These are phyloP conservation scores for Stenchaetothrips biformis DNA, from an alignment of 2,888 invertebrate genomes.

Conservation along the genomic window DNA sequence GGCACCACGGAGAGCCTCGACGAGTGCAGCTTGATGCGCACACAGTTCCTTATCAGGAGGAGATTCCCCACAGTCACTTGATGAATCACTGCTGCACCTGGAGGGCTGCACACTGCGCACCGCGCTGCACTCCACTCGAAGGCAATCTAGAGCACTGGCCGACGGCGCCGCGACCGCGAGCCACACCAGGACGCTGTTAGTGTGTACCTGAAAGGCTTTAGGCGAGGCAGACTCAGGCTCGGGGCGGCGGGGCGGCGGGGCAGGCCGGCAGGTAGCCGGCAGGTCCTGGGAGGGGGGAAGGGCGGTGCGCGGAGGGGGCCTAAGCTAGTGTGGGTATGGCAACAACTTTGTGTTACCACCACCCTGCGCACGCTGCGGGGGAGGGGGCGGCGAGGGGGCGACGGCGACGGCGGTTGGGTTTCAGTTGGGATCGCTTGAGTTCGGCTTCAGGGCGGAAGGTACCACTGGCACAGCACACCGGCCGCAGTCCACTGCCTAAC, in stretches of 20 bases:
- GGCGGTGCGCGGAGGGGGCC: not conserved
- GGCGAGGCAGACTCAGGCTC: no score
- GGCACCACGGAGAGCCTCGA: not conserved
- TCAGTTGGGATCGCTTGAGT: no score
- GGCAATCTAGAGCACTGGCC: not conserved
- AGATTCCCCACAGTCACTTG: not conserved
- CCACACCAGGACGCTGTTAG: not conserved
- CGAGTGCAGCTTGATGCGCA: not conserved
- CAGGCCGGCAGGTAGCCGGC: not conserved
- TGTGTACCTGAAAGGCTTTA: conserved; percentile 15
- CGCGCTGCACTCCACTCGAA: not conserved
- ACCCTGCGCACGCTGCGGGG: not conserved
- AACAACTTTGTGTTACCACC: not conserved
- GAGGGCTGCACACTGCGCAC: not conserved
- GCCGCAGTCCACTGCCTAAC: no score
- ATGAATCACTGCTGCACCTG: not conserved
- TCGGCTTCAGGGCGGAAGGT: no score
- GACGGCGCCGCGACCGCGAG: no score
- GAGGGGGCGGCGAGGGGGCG: not conserved
- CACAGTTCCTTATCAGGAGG: not conserved
- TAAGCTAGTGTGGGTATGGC: not conserved
- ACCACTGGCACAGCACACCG: no score
- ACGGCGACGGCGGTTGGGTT: not conserved
- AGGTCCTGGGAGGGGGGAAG: not conserved
- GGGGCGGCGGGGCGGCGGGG: not conserved